A percentile compares a stretch with the other conserved stretches of the same genome.
phyloP scores from a whole-genome alignment of 2,888 invertebrate genomes.

The Ophion ventricosus region DNA sequence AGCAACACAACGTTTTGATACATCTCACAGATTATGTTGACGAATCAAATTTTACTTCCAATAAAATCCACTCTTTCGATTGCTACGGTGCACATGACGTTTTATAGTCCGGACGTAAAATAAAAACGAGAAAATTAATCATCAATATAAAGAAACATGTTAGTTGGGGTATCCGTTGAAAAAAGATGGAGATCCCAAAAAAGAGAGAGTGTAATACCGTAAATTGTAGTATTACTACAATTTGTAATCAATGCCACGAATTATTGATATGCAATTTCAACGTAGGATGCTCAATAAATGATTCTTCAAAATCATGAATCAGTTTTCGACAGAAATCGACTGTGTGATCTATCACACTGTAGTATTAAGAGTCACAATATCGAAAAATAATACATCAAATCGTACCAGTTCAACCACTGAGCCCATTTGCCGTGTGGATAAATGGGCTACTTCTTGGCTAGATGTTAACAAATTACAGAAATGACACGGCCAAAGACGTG shows the following conservation, averaged over 20 bases:
- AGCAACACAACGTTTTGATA: too few relatives aligned
- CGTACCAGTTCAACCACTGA: too few relatives aligned
- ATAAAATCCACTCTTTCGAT: too few relatives aligned
- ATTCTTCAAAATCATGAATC: not conserved
- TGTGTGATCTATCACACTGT: not conserved
- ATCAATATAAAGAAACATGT: not conserved
- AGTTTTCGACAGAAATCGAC: not conserved
- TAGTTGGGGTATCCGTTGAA: not conserved
- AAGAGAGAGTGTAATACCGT: not conserved
- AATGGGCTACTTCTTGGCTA: too few relatives aligned
- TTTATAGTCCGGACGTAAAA: not conserved
- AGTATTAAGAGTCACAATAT: not conserved
- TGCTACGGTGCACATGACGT: not conserved
- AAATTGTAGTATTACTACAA: not conserved
- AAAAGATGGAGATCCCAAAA: not conserved
- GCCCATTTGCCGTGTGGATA: too few relatives aligned
- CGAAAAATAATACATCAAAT: not conserved
- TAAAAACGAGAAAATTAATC: not conserved
- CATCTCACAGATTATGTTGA: too few relatives aligned
- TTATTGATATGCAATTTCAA: not conserved
- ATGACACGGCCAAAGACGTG: too few relatives aligned
- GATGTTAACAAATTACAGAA: too few relatives aligned
- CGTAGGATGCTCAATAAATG: not conserved
- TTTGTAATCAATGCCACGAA: not conserved
- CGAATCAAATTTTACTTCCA: too few relatives aligned